These are phyloP conservation scores for Molossus alvarezi DNA, from an alignment of 2,797 vertebrate genomes.

Conservation along the genomic window DNA sequence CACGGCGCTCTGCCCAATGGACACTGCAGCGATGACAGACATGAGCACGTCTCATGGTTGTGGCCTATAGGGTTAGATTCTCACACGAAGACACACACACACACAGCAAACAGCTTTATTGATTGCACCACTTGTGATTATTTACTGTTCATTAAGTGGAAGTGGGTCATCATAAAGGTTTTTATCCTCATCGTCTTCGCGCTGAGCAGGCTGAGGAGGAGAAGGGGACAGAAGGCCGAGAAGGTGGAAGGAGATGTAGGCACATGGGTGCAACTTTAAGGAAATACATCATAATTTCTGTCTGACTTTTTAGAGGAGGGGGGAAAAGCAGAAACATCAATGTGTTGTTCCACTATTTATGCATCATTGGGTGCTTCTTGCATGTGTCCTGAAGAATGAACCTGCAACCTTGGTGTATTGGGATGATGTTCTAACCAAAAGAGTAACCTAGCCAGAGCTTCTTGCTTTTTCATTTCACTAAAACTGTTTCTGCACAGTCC, in stretches of 20 bases:
- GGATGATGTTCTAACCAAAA: too few species aligned
- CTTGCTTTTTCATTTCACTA: background rate
- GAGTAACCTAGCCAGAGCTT: too few species aligned
- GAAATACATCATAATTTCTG: background rate
- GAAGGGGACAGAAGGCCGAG: too few species aligned
- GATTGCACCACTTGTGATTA: accelerated
- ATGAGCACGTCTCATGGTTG: background rate
- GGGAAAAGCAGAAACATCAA: too few species aligned
- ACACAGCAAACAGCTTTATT: background rate
- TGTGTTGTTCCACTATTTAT: too few species aligned
- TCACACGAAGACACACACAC: background rate
- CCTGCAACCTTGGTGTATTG: too few species aligned
- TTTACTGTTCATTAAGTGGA: background rate
- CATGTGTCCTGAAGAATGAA: too few species aligned
- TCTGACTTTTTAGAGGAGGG: background rate
- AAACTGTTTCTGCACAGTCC: background rate
- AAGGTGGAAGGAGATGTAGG: too few species aligned
- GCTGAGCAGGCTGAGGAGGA: background rate
- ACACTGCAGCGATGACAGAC: background rate
- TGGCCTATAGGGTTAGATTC: background rate
- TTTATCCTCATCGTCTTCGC: background rate
- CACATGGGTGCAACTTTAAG: background rate
- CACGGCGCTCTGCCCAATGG: too few species aligned
- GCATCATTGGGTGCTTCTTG: too few species aligned
- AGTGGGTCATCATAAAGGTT: background rate